Conservation (phyloP, 2,888 invertebrate species). For the Onthophagus sagittarius region DNA sequence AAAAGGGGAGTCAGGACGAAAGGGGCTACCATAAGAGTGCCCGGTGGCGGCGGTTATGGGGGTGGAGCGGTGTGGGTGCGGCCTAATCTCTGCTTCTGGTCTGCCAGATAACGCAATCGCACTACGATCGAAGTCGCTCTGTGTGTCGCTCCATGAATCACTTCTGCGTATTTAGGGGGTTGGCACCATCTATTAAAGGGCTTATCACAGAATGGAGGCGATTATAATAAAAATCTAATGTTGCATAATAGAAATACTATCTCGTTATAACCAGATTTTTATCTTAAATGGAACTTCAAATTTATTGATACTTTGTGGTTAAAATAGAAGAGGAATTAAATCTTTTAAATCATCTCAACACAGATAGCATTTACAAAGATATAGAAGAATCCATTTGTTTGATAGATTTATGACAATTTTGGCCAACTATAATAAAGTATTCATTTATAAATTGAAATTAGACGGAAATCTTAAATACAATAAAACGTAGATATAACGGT, state of each 20-base stretch:
- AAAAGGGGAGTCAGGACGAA: slow-evolving; percentile 11
- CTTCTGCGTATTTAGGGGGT: slow-evolving; percentile 46
- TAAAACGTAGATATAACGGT: no score
- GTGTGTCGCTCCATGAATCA: slow-evolving; percentile 42
- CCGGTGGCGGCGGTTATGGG: slow-evolving; percentile 8
- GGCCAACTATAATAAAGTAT: no score
- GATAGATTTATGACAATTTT: no score
- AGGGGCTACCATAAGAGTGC: slow-evolving; percentile 1
- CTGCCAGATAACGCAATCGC: slow-evolving; percentile 51
- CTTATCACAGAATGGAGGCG: slow-evolving; percentile 44
- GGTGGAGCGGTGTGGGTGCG: slow-evolving; percentile 25
- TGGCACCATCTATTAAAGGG: slow-evolving; percentile 49
- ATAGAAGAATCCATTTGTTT: background rate
- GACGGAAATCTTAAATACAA: no score
- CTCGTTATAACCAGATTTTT: slow-evolving; percentile 16
- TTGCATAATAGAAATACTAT: background rate
- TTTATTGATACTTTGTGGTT: no score
- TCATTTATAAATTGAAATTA: no score
- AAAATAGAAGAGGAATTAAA: no score
- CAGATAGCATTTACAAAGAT: background rate
- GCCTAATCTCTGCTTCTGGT: slow-evolving; percentile 51
- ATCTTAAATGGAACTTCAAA: slow-evolving; percentile 29
- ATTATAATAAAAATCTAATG: background rate
- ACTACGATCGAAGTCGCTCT: slow-evolving; percentile 41
- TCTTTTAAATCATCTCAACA: no score